These are phyloP conservation scores for Leptopilina syphax DNA, from an alignment of 2,888 invertebrate species.

Conservation along the genomic window DNA sequence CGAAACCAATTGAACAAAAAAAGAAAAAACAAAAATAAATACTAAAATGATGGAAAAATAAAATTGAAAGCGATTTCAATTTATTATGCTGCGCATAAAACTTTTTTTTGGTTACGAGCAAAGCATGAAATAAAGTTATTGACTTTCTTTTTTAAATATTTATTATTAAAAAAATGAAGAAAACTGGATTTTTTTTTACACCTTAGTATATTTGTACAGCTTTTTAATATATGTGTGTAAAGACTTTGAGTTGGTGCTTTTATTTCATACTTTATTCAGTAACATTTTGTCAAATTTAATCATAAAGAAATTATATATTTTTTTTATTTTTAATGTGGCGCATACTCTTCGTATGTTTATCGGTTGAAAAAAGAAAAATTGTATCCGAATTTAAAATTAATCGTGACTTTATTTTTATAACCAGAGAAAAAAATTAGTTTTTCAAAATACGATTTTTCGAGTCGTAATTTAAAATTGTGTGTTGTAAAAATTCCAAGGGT, in stretches of 20 bases:
- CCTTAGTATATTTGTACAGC: slow-evolving; percentile 17
- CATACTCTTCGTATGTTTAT: slow-evolving; percentile 9
- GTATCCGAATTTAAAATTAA: background rate
- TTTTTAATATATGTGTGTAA: slow-evolving; percentile 14
- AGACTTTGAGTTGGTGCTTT: background rate
- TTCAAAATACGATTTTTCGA: no score
- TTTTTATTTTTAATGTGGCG: background rate
- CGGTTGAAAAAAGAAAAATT: background rate
- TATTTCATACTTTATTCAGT: slow-evolving; percentile 26
- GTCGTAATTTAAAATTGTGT: no score
- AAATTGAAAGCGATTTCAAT: background rate
- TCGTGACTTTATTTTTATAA: no score
- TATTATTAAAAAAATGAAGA: slow-evolving; percentile 7
- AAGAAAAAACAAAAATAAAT: background rate
- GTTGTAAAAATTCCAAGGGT: no score
- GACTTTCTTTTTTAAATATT: background rate
- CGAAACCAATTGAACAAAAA: slow-evolving; percentile 28
- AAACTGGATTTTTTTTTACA: background rate
- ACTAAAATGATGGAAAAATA: background rate
- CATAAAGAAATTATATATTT: slow-evolving; percentile 5
- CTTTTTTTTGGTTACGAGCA: background rate
- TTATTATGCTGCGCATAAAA: slow-evolving; percentile 3
- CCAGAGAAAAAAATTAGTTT: no score
- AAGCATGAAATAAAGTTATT: slow-evolving; percentile 9
- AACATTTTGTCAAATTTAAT: background rate